phyloP scores from a whole-genome alignment of 2,888 invertebrate genomes.

The Nymphalis polychloros region DNA sequence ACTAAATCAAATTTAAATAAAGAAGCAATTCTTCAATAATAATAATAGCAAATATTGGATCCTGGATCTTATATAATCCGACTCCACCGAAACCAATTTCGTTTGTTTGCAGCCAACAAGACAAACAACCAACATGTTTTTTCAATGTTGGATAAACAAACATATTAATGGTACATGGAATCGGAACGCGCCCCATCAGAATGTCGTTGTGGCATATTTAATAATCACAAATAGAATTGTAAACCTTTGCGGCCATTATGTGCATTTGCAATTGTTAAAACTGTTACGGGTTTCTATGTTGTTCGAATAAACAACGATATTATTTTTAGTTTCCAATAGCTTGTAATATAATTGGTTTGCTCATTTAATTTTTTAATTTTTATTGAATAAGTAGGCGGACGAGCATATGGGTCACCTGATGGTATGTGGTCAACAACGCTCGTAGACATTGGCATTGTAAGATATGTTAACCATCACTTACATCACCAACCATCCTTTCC shows the following conservation, averaged over 20 bases:
- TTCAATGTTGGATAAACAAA: conserved; percentile 42
- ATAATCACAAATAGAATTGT: conserved; percentile 21
- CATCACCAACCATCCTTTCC: too few species aligned
- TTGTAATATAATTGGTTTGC: too few species aligned
- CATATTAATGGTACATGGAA: conserved; percentile 33
- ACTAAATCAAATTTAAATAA: background rate
- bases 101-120: conserved; percentile 52
- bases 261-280: background rate
- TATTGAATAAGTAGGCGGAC: too few species aligned
- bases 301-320: background rate
- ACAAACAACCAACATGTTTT: conserved; percentile 52
- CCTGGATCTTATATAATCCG: conserved; percentile 16
- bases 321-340: background rate
- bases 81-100: conserved; percentile 46
- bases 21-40: background rate
- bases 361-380: too few species aligned
- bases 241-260: background rate
- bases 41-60: conserved; percentile 19
- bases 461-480: too few species aligned
- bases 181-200: conserved; percentile 22
- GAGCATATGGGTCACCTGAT: too few species aligned
- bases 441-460: too few species aligned
- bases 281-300: background rate
- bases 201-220: conserved; percentile 27
- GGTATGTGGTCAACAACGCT: too few species aligned